Conservation (phyloP, 2,888 invertebrate genomes). For the Cantharis rustica region DNA sequence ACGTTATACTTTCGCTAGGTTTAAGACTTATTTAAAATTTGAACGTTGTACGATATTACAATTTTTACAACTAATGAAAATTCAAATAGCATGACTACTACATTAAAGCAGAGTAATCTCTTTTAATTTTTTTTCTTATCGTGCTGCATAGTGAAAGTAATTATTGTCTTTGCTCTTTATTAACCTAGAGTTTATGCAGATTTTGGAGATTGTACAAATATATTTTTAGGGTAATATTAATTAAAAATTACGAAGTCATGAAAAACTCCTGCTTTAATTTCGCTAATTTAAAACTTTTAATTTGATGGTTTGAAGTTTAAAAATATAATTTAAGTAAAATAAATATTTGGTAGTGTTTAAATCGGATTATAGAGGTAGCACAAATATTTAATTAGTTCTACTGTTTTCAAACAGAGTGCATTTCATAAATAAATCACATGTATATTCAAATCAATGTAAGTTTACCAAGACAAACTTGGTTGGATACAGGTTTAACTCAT, state of each 20-base stretch:
- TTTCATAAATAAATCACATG: background rate
- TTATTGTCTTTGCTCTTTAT: background rate
- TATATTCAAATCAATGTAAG: background rate
- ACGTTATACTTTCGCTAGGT: background rate
- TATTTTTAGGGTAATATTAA: background rate
- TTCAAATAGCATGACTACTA: background rate
- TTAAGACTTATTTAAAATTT: background rate
- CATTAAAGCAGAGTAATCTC: background rate
- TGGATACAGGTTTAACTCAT: background rate
- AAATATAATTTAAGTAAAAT: background rate
- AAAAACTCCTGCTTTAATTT: background rate
- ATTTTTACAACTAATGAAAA: background rate
- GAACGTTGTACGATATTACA: background rate
- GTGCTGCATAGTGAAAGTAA: background rate
- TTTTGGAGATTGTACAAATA: background rate
- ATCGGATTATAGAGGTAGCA: background rate
- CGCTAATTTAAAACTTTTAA: background rate
- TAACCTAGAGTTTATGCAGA: background rate
- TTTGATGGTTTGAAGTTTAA: background rate
- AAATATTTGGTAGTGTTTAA: background rate
- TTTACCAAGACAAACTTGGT: background rate
- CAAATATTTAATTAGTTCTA: background rate
- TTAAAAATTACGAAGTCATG: background rate
- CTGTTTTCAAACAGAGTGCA: background rate
- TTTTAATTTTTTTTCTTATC: background rate